Evolutionary conservation across 2,113 vertebrate genomes (phyloP).

Genomic region (Crypturellus undulatus): DNA sequence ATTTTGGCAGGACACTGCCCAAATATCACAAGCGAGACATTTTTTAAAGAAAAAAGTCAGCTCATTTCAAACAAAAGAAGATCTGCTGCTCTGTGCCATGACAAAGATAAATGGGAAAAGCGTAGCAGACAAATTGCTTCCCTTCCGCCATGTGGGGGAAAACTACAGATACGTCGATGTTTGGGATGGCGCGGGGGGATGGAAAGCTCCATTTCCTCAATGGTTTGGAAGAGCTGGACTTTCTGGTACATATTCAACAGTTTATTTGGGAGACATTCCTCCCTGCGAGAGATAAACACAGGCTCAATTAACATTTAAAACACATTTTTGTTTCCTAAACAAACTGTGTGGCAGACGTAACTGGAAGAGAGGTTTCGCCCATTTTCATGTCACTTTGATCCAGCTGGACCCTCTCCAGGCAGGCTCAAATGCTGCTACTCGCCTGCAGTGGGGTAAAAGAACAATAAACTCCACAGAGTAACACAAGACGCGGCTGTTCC

Average conservation of each 20-base stretch:
- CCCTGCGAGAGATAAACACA: conserved; percentile 55
- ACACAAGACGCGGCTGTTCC: conserved; percentile 36
- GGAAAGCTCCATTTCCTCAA: neutral
- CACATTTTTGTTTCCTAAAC: conserved; percentile 61
- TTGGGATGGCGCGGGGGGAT: neutral
- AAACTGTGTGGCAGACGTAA: conserved; percentile 43
- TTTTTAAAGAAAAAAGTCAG: neutral
- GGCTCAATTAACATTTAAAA: conserved; percentile 66
- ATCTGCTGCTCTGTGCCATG: neutral
- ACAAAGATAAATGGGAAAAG: neutral
- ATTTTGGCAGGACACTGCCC: rapidly evolving
- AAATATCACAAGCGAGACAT: neutral
- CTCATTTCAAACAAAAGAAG: neutral
- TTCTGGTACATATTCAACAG: neutral
- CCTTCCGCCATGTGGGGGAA: neutral
- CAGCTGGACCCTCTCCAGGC: conserved; percentile 63
- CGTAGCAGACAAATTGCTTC: neutral
- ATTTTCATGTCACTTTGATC: conserved; percentile 57
- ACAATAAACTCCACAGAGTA: conserved; percentile 73
- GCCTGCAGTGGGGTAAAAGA: conserved; percentile 60
- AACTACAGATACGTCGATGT: neutral
- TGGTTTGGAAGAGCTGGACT: neutral
- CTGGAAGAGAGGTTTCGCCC: conserved; percentile 44
- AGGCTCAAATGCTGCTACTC: conserved; percentile 49
- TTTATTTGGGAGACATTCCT: conserved; percentile 53